phyloP scores from a whole-genome alignment of 2,797 vertebrate species.

The Poeciliopsis paucimaculata region DNA sequence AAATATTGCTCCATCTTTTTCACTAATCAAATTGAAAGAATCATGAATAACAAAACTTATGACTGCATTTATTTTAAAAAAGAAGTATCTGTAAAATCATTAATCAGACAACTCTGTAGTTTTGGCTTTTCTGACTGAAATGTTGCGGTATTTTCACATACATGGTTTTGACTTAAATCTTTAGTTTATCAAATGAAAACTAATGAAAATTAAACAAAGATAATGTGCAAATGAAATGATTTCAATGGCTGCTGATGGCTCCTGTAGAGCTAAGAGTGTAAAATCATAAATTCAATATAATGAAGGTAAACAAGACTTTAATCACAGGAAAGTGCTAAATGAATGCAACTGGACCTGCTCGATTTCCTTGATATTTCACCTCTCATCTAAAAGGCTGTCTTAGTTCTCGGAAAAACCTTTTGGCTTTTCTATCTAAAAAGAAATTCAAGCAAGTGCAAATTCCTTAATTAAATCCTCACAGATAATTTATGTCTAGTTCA shows the following conservation, averaged over 20 bases:
- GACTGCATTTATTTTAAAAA: neutral
- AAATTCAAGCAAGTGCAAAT: slow-evolving; percentile 2
- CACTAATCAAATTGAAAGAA: slow-evolving; percentile 26
- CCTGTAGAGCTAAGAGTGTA: too few relatives aligned
- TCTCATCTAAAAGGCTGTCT: neutral
- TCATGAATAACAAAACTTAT: neutral
- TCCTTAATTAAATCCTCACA: neutral
- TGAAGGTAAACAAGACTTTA: neutral
- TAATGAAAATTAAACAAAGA: neutral
- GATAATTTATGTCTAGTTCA: slow-evolving; percentile 7
- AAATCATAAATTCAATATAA: neutral
- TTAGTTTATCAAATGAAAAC: neutral
- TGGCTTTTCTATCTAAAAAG: neutral
- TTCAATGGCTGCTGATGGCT: neutral
- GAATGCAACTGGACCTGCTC: neutral
- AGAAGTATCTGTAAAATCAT: neutral
- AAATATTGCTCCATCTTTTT: slow-evolving; percentile 10
- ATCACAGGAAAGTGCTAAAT: neutral
- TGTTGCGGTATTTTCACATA: neutral
- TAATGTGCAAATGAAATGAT: neutral
- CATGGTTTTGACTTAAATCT: neutral
- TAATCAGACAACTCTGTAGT: neutral
- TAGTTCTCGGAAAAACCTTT: neutral
- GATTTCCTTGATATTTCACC: neutral
- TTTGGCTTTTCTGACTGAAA: neutral